Base-by-base conservation (phyloP, 2,113 vertebrate genomes). In the Saimiri boliviensis region DNA sequence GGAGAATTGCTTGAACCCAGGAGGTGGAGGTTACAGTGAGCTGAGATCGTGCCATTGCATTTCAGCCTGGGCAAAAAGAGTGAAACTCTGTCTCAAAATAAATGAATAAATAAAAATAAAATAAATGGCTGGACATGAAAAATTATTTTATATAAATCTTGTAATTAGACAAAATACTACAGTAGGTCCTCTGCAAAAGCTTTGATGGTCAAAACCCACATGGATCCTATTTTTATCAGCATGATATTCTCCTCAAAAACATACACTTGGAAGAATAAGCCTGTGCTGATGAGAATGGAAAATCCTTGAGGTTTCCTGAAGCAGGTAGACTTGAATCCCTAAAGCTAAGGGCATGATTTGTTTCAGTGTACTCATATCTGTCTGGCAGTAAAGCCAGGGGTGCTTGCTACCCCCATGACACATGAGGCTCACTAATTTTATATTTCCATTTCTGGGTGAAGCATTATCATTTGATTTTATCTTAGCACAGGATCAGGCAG, bases 121-220 rank as follows among this genome's bases (percentile, higher is more conserved):
- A 30, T 63, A 94, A 73, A 47, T 89, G 9, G 13, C 54, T 89
- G 35, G 35, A 47, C 1, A 66, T 87, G 60, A 77, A 82, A 89
- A 71, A 58, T 35, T 56, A 66, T 77, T 94, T 80, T n/a, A 20
- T 40, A 77, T 73, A 85, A 87, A 91, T 77, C n/a, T 84, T 97
- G 14, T 83, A 74, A 86, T 60, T 92, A n/a, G 42, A 92, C 14
- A 91, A 91, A 68, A 93, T 89, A 86, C 71, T 21, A 80, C 16
- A 35, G 20, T 8, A 32, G 6, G 23, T 89, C 3, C 56, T 35
- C n/a, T 81, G 30, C 19, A 40, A 91, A 88, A 83, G 17, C 32
- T 37, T 52, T 12, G 11, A 12, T 30, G 6, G 37, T 86, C 35
- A 74, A 54, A 94, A 86, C 30, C 20, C 52, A 63, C 11, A 30